These are phyloP conservation scores for Echeneis naucrates DNA, from an alignment of 2,797 vertebrate genomes.

Conservation along the genomic window DNA sequence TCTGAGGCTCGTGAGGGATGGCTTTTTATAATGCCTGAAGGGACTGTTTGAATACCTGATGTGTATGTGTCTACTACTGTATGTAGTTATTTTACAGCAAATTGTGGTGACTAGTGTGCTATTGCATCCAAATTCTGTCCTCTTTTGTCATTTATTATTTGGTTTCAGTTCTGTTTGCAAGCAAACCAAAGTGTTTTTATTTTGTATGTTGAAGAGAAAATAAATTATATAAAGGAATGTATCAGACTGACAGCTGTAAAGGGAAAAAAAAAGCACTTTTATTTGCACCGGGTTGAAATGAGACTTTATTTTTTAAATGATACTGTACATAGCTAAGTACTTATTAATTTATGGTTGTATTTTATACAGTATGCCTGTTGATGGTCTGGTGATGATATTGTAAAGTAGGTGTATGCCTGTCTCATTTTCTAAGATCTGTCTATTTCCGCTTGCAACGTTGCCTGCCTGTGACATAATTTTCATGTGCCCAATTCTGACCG, in stretches of 20 bases:
- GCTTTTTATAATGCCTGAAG: conserved; percentile 69
- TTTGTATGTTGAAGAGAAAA: conserved; percentile 65
- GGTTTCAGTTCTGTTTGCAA: conserved; percentile 69
- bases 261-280: conserved; percentile 73
- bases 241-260: conserved; percentile 65
- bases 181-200: conserved; percentile 85
- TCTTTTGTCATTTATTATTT: conserved; percentile 42
- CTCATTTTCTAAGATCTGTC: conserved; percentile 72
- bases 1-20: conserved; percentile 59
- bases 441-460: conserved; percentile 78
- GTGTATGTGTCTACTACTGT: conserved; percentile 67
- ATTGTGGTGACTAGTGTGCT: conserved; percentile 66
- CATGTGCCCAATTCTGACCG: conserved; percentile 64
- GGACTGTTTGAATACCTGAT: conserved; percentile 70
- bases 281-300: conserved; percentile 77
- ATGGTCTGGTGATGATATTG: conserved; percentile 75
- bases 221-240: conserved; percentile 74
- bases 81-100: conserved; percentile 66
- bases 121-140: conserved; percentile 58
- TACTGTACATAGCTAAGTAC: conserved; percentile 74
- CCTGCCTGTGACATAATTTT: conserved; percentile 81
- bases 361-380: conserved; percentile 84
- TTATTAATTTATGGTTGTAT: conserved; percentile 75
- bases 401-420: conserved; percentile 78
- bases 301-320: conserved; percentile 79